phyloP scores from a whole-genome alignment of 2,888 invertebrate species.

The Eristalis arbustorum region DNA sequence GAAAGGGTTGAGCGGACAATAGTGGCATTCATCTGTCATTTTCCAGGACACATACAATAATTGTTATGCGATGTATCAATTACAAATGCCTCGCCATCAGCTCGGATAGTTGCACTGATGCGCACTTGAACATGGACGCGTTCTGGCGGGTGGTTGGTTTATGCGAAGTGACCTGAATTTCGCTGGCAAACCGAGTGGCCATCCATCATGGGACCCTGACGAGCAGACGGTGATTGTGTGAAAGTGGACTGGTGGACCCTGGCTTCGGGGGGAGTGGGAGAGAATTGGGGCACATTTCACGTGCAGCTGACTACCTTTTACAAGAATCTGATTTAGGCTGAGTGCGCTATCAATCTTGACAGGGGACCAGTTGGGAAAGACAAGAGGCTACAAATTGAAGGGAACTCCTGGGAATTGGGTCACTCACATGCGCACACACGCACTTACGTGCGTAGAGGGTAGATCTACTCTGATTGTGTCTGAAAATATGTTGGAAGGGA shows the following conservation, averaged over 20 bases:
- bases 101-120: neutral
- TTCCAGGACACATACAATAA: slow-evolving; percentile 59
- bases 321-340: neutral
- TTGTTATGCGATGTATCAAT: slow-evolving; percentile 69
- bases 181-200: neutral
- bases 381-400: neutral
- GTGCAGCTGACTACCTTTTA: neutral
- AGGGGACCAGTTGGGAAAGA: neutral
- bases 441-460: neutral
- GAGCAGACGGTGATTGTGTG: neutral
- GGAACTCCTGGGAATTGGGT: neutral
- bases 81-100: slow-evolving; percentile 44
- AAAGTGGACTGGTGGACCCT: neutral
- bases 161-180: neutral
- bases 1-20: slow-evolving; percentile 43
- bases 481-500: neutral
- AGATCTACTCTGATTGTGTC: neutral
- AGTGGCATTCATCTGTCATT: slow-evolving; percentile 61
- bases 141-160: neutral
- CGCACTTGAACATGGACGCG: neutral
- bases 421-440: neutral
- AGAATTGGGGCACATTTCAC: neutral
- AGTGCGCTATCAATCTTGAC: neutral
- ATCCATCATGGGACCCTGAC: neutral
- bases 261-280: neutral